Conservation (phyloP, 2,797 vertebrate species). For the Odontamblyopus lacepedii region DNA sequence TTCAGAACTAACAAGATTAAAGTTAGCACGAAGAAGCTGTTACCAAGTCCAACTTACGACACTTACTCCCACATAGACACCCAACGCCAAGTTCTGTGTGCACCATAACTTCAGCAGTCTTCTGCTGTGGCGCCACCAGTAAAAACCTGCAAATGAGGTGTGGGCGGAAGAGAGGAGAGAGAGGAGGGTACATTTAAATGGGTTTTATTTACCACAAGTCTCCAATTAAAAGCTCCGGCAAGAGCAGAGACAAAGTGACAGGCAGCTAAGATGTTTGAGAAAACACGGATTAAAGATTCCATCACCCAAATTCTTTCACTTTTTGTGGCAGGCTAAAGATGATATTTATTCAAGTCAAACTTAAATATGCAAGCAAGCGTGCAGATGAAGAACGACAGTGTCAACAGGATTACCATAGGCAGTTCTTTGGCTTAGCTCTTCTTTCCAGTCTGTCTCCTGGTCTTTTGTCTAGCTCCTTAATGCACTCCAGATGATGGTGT, state of each 20-base stretch:
- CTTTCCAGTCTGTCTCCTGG: slow-evolving; percentile 18
- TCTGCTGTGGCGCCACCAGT: slow-evolving; percentile 14
- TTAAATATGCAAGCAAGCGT: slow-evolving; percentile 49
- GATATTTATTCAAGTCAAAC: slow-evolving; percentile 47
- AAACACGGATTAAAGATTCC: slow-evolving; percentile 30
- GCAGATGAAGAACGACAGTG: slow-evolving; percentile 48
- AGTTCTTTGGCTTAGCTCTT: slow-evolving; percentile 28
- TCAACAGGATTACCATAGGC: slow-evolving; percentile 56
- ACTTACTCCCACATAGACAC: not conserved
- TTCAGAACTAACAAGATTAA: slow-evolving; percentile 2
- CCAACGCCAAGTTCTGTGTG: not conserved
- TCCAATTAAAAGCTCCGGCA: slow-evolving; percentile 27
- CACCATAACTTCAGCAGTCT: not conserved
- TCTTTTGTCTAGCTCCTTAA: slow-evolving; percentile 15
- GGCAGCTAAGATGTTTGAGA: slow-evolving; percentile 9
- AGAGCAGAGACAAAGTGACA: slow-evolving; percentile 20
- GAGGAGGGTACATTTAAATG: slow-evolving; percentile 15
- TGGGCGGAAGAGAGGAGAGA: not conserved
- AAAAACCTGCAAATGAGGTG: slow-evolving; percentile 7
- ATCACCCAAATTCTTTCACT: slow-evolving; percentile 34
- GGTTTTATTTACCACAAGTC: slow-evolving; percentile 16
- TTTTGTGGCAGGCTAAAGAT: slow-evolving; percentile 37
- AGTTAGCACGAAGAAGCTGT: not conserved
- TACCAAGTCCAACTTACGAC: not conserved
- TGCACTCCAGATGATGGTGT: slow-evolving; percentile 21